Evolutionary conservation across 2,888 invertebrate genomes (phyloP), one percentile per base, ranked within the genome.

Genomic region (Clunio marinus): DNA sequence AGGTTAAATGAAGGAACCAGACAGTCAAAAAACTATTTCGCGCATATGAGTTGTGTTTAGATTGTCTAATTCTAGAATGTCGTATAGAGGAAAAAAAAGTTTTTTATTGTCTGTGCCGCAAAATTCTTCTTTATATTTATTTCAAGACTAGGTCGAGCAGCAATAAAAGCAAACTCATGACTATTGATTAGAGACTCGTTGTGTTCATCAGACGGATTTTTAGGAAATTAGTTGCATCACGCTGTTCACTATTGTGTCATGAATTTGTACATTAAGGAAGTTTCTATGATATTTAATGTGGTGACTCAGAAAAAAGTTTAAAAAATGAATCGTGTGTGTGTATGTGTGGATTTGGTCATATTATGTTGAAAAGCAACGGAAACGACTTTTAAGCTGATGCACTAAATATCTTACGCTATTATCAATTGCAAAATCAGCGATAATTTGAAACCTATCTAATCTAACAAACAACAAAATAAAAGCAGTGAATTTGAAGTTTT

Each of bases 1-100:
- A 63, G 63, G 63, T 63, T 63, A 63, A 20, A 20, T 25, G 22
- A 17, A 63, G 46, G 41, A 63, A 63, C 41, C 37, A 63, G 63
- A 63, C 63, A 63, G 63, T 63, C 45, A 63, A 63, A 63, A 63
- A 63, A 63, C 63, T 63, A 63, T 63, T 62, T 51, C 51, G 51
- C 63, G 20, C 32, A 63, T 45, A 62, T 17, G 22, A 35, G n/a
- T 28, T 37, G 62, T n/a, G n/a, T 37, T 45, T 45, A 45, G 63
- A 46, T 63, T 46, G 63, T 45, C 63, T 63, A 63, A 45, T 63
- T 25, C 46, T 46, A 63, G 63, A 63, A 63, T 63, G 63, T 63
- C 63, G 63, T 63, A 46, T 15, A 20, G 41, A 60, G 13, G 10
- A 25, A 37, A 20, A 17, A 5, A 15, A 15, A 5, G 41, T 41